phyloP scores from a whole-genome alignment of 1,140 invertebrate species.

The Tribolium castaneum region DNA sequence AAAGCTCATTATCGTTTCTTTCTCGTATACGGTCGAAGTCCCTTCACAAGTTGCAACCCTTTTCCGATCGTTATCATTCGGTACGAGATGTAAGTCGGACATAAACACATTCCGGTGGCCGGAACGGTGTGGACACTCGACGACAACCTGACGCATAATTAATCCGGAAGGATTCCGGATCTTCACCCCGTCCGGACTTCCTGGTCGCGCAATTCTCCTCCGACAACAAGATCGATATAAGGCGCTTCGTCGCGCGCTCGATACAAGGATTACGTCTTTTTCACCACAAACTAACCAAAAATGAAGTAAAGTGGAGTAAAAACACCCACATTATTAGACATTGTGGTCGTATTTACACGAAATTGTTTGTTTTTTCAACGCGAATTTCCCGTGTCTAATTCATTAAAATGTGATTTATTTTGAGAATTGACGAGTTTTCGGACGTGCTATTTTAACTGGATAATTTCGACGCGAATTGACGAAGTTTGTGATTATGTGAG shows the following conservation, averaged over 20 bases:
- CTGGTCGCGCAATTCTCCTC: background rate
- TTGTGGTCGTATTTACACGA: background rate
- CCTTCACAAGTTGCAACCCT: background rate
- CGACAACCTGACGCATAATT: conserved; percentile 21
- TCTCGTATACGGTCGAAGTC: too few species aligned
- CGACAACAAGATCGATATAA: conserved; percentile 2
- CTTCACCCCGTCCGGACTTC: background rate
- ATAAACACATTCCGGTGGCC: background rate
- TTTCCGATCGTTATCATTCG: conserved; percentile 2
- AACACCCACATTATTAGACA: background rate
- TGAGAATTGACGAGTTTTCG: conserved; percentile 12
- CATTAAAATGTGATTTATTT: conserved; percentile 22
- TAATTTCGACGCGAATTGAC: background rate
- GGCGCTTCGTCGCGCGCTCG: background rate
- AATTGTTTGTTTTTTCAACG: conserved; percentile 8
- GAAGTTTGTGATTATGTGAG: background rate
- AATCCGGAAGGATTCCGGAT: conserved; percentile 23
- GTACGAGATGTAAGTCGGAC: background rate
- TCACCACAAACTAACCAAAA: too few species aligned
- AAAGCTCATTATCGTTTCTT: too few species aligned
- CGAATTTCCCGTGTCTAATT: background rate
- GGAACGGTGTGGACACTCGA: background rate
- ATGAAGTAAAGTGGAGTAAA: too few species aligned
- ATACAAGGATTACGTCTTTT: conserved; percentile 2
- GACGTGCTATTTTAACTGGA: background rate